Percentiles rank a stretch among this genome's conserved stretches.
These are phyloP conservation scores for Otolemur garnettii DNA, from an alignment of 2,113 vertebrate genomes.

Conservation along the genomic window DNA sequence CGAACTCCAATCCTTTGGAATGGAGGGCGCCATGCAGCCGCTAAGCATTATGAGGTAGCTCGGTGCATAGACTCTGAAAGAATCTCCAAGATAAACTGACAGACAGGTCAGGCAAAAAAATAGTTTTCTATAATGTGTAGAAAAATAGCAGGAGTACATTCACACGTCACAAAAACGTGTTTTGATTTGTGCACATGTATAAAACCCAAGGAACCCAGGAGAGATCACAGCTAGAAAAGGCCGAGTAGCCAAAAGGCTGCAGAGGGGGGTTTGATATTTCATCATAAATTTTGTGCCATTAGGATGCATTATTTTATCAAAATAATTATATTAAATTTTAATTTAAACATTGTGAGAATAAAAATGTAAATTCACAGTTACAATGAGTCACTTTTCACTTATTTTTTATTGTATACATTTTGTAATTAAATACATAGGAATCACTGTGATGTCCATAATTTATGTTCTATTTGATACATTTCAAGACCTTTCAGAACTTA, in stretches of 20 bases:
- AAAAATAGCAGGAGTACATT: neutral
- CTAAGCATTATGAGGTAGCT: neutral
- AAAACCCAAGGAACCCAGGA: rapidly evolving
- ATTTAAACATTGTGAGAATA: neutral
- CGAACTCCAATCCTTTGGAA: neutral
- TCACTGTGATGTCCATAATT: neutral
- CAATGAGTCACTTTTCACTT: neutral
- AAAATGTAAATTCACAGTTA: neutral
- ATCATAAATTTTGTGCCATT: neutral
- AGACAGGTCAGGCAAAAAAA: neutral
- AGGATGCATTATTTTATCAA: neutral
- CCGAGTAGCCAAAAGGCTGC: neutral
- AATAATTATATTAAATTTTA: neutral
- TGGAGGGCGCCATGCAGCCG: neutral
- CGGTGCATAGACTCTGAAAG: rapidly evolving
- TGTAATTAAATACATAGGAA: neutral
- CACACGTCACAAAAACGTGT: neutral
- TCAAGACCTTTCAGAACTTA: neutral
- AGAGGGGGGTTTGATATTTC: neutral
- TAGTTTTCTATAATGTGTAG: neutral
- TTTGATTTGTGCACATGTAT: neutral
- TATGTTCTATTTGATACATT: neutral
- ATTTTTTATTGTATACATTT: neutral
- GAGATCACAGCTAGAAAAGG: neutral
- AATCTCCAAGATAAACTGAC: neutral